These are phyloP conservation scores for Oligia latruncula DNA, from an alignment of 2,888 invertebrate species.

Conservation along the genomic window DNA sequence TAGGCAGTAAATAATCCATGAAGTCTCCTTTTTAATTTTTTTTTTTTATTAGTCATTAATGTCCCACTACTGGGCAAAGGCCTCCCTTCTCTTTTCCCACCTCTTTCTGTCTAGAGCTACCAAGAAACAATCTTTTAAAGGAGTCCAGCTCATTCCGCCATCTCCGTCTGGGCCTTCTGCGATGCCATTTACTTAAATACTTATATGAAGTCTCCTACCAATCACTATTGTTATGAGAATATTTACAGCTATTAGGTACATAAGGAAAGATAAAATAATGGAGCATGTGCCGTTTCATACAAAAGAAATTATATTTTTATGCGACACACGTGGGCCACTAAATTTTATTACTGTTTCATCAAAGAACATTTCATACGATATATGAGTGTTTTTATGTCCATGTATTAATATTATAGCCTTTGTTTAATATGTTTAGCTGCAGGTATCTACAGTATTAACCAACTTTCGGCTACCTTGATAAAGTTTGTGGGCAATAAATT, in stretches of 20 bases:
- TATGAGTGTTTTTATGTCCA: constrained; percentile 45
- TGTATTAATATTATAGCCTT: constrained; percentile 35
- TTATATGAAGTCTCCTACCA: not conserved
- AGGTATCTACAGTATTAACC: constrained; percentile 29
- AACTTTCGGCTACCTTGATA: constrained; percentile 42
- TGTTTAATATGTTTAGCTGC: constrained; percentile 33
- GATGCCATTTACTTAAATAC: too few species aligned
- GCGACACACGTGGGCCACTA: constrained; percentile 36
- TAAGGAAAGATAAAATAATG: constrained; percentile 18
- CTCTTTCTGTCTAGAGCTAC: too few species aligned
- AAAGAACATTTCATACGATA: constrained; percentile 35
- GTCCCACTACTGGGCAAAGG: too few species aligned
- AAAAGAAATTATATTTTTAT: constrained; percentile 46
- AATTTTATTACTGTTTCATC: constrained; percentile 44
- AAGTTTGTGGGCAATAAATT: constrained; percentile 47
- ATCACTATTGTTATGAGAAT: constrained; percentile 12
- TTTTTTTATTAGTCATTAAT: too few species aligned
- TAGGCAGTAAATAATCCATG: constrained; percentile 1
- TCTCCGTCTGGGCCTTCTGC: too few species aligned
- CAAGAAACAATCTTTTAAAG: too few species aligned
- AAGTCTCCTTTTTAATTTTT: not conserved
- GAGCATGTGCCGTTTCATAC: constrained; percentile 20
- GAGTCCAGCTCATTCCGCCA: too few species aligned
- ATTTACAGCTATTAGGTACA: constrained; percentile 26
- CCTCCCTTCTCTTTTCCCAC: too few species aligned